Percentiles rank a stretch among this genome's conserved stretches.
Evolutionary conservation across 2,888 invertebrate species (phyloP).

Genomic region (Acanthosoma haemorrhoidale): DNA sequence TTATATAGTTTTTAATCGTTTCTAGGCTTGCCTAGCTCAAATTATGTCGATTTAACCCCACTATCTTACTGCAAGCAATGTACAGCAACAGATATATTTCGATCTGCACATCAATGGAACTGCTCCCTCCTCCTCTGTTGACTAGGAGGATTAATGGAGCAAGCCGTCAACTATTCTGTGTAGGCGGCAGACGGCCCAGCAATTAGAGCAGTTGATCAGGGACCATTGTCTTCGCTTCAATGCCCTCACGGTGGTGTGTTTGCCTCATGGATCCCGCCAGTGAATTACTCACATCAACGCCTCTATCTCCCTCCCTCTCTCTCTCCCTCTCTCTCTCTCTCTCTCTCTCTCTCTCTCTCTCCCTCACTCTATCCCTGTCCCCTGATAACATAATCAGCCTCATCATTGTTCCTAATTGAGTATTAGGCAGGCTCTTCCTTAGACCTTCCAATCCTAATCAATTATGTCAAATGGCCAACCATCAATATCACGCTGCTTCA

Average conservation of each 20-base stretch:
- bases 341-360: too few relatives aligned
- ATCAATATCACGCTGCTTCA: background rate
- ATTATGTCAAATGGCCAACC: too few relatives aligned
- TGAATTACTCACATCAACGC: background rate
- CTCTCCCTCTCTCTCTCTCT: background rate
- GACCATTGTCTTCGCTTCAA: background rate
- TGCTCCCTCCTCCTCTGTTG: too few relatives aligned
- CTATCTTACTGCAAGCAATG: too few relatives aligned
- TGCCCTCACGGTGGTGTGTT: background rate
- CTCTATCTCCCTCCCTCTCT: background rate
- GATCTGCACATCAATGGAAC: too few relatives aligned
- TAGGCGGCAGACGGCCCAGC: background rate
- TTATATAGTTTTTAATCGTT: too few relatives aligned
- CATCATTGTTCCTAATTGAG: background rate
- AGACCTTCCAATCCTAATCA: too few relatives aligned
- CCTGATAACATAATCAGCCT: background rate
- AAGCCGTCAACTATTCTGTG: background rate
- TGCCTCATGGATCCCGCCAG: background rate
- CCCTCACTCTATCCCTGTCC: background rate
- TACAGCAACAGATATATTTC: too few relatives aligned
- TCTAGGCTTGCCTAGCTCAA: too few relatives aligned
- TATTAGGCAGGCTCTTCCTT: background rate
- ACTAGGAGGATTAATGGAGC: too few relatives aligned
- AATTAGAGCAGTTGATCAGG: constrained; percentile 1
- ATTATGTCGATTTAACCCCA: too few relatives aligned